Percentiles rank a stretch among this genome's conserved stretches.
Evolutionary conservation across 2,797 vertebrate genomes (phyloP).

Genomic region (Dendrocincla fuliginosa): DNA sequence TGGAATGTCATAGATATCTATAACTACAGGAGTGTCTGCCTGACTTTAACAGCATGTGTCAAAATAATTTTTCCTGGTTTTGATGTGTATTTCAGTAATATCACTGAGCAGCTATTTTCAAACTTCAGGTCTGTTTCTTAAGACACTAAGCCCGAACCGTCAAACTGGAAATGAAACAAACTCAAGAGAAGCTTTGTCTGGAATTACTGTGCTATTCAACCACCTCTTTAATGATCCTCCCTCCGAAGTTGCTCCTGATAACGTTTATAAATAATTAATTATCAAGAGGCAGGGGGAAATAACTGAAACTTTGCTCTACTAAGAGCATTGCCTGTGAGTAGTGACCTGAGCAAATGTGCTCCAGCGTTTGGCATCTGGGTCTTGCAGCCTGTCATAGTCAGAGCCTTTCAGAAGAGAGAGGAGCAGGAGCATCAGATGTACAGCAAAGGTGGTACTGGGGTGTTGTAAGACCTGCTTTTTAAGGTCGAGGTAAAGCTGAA

Average conservation of each 20-base stretch:
- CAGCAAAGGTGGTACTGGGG: background rate
- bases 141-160: background rate
- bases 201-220: background rate
- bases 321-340: background rate
- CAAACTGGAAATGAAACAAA: background rate
- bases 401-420: background rate
- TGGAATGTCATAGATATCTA: rapidly evolving
- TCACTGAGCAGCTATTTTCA: background rate
- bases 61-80: background rate
- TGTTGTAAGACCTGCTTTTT: background rate
- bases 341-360: background rate
- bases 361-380: background rate
- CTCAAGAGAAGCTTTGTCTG: background rate
- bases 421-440: rapidly evolving
- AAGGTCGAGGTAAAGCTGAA: background rate
- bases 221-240: background rate
- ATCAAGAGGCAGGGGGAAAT: background rate
- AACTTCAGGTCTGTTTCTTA: background rate
- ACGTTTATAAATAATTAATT: background rate
- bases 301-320: background rate
- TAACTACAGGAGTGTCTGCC: background rate
- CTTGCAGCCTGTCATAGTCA: rapidly evolving
- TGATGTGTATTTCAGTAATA: background rate
- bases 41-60: background rate
- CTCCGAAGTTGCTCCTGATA: background rate